These are phyloP conservation scores for Pseudomyrmex dendroicus DNA, from an alignment of 1,140 invertebrate genomes.

Conservation along the genomic window DNA sequence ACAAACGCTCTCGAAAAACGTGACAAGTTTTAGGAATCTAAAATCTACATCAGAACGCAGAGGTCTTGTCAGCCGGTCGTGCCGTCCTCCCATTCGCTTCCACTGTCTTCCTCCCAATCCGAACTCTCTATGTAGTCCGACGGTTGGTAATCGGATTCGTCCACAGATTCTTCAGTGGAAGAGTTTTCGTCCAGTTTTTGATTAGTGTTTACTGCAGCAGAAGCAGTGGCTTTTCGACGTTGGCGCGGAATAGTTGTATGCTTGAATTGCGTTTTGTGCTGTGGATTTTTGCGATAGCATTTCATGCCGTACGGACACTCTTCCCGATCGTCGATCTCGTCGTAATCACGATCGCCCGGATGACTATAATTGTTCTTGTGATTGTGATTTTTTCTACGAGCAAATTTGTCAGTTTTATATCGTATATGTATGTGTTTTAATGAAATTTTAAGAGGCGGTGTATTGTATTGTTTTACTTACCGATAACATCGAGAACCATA, in stretches of 20 bases:
- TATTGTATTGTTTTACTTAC: slow-evolving; percentile 63
- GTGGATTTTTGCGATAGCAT: slow-evolving; percentile 85
- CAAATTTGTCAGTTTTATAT: background rate
- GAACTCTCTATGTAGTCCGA: slow-evolving; percentile 65
- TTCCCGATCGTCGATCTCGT: slow-evolving; percentile 82
- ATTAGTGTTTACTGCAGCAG: slow-evolving; percentile 27
- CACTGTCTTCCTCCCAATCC: slow-evolving; percentile 62
- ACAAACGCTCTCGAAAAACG: background rate
- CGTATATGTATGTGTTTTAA: background rate
- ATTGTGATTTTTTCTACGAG: slow-evolving; percentile 81
- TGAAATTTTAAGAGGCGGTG: background rate
- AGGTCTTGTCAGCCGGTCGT: slow-evolving; percentile 15
- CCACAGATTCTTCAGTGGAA: slow-evolving; percentile 76
- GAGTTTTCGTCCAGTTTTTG: slow-evolving; percentile 36
- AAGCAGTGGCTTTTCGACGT: slow-evolving; percentile 34
- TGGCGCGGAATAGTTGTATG: slow-evolving; percentile 72
- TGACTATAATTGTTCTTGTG: slow-evolving; percentile 83
- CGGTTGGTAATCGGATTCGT: slow-evolving; percentile 80
- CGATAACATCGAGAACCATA: slow-evolving; percentile 82
- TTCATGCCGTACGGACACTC: slow-evolving; percentile 85
- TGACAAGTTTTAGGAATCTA: slow-evolving; percentile 15
- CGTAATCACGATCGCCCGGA: slow-evolving; percentile 86
- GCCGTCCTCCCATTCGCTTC: slow-evolving; percentile 43
- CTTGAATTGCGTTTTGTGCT: slow-evolving; percentile 84
- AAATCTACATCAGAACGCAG: background rate